A percentile compares a stretch with the other conserved stretches of the same genome.
phyloP scores from a whole-genome alignment of 2,113 vertebrate species.

The Gallinago media region DNA sequence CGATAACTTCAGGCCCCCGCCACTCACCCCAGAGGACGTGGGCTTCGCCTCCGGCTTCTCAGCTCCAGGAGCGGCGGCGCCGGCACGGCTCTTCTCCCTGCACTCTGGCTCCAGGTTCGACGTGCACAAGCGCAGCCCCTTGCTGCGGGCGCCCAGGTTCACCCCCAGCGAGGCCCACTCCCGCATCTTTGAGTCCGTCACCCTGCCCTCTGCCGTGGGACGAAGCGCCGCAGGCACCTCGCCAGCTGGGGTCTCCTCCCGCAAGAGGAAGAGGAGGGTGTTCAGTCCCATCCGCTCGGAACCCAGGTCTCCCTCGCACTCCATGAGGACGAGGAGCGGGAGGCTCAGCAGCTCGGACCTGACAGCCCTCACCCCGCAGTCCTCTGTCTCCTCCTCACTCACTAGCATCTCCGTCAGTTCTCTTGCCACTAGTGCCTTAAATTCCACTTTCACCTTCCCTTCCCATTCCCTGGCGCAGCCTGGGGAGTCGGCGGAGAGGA shows the following conservation, averaged over 20 bases:
- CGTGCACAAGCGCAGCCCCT: constrained; percentile 89
- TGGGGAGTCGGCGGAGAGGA: constrained; percentile 79
- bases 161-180: constrained; percentile 97
- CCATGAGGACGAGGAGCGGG: constrained; percentile 96
- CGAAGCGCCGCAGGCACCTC: constrained; percentile 81
- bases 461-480: constrained; percentile 79
- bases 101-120: constrained; percentile 88
- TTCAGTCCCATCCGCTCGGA: constrained; percentile 85
- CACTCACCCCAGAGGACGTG: constrained; percentile 94
- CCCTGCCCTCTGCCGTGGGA: constrained; percentile 82
- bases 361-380: constrained; percentile 76
- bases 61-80: constrained; percentile 71
- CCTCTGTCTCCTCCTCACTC: constrained; percentile 84
- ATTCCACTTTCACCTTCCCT: constrained; percentile 83
- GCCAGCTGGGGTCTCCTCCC: constrained; percentile 71
- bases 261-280: constrained; percentile 83
- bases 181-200: constrained; percentile 96
- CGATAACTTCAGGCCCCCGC: constrained; percentile 96
- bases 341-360: constrained; percentile 86
- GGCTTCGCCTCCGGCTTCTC: constrained; percentile 87
- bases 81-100: constrained; percentile 88
- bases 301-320: constrained; percentile 93
- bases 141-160: constrained; percentile 92
- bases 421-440: constrained; percentile 98
- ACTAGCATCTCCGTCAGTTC: constrained; percentile 88